These are phyloP conservation scores for Typhlichthys subterraneus DNA, from an alignment of 2,797 vertebrate species.

Conservation along the genomic window DNA sequence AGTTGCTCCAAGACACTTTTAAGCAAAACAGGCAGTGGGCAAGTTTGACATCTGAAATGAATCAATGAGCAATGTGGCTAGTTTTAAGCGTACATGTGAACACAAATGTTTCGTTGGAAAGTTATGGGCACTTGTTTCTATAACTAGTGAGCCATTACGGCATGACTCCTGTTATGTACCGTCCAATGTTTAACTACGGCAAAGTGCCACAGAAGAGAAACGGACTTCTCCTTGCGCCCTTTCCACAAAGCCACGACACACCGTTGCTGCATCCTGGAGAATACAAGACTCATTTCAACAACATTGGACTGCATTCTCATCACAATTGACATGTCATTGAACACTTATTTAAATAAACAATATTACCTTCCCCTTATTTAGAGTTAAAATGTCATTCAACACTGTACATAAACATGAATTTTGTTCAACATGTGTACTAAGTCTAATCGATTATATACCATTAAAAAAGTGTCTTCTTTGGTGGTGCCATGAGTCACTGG, in stretches of 20 bases:
- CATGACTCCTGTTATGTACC: constrained; percentile 6
- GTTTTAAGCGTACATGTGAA: constrained; percentile 28
- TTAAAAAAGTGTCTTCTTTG: constrained; percentile 82
- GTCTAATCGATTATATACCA: constrained; percentile 66
- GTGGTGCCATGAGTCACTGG: constrained; percentile 88
- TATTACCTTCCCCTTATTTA: no score
- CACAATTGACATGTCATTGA: no score
- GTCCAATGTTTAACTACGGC: constrained; percentile 71
- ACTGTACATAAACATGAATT: background rate
- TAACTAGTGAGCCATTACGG: constrained; percentile 25
- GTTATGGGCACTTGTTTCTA: constrained; percentile 30
- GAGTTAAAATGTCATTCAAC: no score
- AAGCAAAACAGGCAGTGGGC: constrained; percentile 11
- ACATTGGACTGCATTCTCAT: no score
- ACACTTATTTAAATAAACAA: no score
- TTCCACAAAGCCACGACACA: constrained; percentile 90
- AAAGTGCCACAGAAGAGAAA: constrained; percentile 93
- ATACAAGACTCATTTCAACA: no score
- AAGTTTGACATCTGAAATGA: no score
- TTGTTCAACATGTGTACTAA: background rate
- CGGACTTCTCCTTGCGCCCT: constrained; percentile 92
- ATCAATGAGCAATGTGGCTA: no score
- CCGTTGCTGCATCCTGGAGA: constrained; percentile 86
- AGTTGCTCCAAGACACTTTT: constrained; percentile 17
- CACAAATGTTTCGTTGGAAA: constrained; percentile 47